Conservation (phyloP, 2,113 vertebrate species). For the Anoura caudifer region DNA sequence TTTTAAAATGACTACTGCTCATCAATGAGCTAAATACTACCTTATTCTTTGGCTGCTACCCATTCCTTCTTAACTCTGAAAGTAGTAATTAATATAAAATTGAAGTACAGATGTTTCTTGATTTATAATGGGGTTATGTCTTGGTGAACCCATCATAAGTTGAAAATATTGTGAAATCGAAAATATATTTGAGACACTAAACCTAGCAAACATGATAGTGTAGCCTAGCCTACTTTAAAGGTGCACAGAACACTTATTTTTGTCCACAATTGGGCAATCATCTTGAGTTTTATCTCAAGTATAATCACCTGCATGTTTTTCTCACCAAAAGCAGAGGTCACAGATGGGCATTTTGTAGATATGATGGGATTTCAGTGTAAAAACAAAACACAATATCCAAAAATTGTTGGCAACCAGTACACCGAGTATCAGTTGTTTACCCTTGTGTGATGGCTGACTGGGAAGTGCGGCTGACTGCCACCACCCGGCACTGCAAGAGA, state of each 20-base stretch:
- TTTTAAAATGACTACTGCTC: neutral
- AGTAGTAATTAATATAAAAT: neutral
- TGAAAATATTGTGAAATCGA: neutral
- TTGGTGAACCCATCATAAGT: neutral
- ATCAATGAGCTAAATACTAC: neutral
- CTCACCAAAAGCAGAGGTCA: neutral
- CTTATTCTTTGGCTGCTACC: neutral
- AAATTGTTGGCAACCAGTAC: neutral
- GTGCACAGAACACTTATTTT: neutral
- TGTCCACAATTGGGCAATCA: neutral
- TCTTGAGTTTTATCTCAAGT: neutral
- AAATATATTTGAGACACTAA: neutral
- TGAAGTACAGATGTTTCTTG: neutral
- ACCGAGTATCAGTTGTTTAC: neutral
- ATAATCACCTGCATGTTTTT: neutral
- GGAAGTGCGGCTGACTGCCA: neutral
- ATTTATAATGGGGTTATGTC: neutral
- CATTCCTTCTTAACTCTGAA: neutral
- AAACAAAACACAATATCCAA: neutral
- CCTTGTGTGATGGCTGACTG: neutral
- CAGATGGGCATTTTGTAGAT: neutral
- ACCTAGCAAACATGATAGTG: neutral
- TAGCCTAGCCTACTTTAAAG: neutral
- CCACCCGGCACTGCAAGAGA: neutral
- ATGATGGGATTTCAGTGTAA: neutral